Conservation (phyloP, 1,140 invertebrate genomes). For the Laupala kohalensis region DNA sequence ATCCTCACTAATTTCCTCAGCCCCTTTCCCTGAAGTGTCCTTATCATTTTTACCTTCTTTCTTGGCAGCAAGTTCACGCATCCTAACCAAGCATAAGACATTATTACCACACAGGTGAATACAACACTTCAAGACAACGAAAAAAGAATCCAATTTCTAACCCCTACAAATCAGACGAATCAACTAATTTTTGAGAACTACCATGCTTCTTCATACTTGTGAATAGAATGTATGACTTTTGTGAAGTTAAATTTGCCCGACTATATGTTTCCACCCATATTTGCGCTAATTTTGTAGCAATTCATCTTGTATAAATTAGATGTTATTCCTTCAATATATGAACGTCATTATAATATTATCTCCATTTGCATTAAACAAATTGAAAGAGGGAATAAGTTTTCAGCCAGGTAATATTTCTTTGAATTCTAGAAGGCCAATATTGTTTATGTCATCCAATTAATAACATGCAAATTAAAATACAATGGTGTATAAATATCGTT, state of each 20-base stretch:
- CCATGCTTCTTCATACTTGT: not conserved
- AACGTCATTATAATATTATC: not conserved
- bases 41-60: conserved; percentile 8
- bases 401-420: not conserved
- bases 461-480: not conserved
- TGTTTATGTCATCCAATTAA: not conserved
- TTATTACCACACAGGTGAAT: not conserved
- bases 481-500: not conserved
- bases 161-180: too few species aligned
- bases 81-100: conserved; percentile 8
- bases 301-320: not conserved
- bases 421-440: not conserved
- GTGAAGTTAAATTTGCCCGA: not conserved
- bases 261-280: not conserved
- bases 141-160: too few species aligned
- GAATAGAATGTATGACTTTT: not conserved
- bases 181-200: not conserved
- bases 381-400: not conserved
- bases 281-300: too few species aligned
- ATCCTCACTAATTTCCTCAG: conserved; percentile 8
- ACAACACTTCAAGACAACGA: not conserved
- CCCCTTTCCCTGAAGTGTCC: conserved; percentile 3
- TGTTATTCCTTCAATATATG: not conserved
- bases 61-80: conserved; percentile 7
- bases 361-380: not conserved